A percentile compares a stretch with the other conserved stretches of the same genome.
phyloP scores from a whole-genome alignment of 1,140 invertebrate species.

The Hyles vespertilio region DNA sequence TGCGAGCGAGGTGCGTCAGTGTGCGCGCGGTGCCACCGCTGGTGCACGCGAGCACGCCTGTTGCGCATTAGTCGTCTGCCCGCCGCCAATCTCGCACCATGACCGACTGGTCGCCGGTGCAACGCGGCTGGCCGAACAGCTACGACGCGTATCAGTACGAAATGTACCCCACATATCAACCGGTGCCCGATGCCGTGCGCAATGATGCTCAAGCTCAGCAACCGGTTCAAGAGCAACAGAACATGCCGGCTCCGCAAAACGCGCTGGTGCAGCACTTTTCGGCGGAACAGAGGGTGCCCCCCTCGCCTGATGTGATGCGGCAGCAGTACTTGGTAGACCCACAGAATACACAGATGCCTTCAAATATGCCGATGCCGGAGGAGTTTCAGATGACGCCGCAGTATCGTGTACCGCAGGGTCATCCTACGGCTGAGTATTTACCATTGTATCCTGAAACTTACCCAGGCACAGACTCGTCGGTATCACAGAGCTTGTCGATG shows the following conservation, averaged over 20 bases:
- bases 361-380: not conserved
- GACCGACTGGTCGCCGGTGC: slow-evolving; percentile 38
- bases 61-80: slow-evolving; percentile 30
- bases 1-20: slow-evolving; percentile 38
- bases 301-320: slow-evolving; percentile 3
- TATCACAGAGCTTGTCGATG: too few species aligned
- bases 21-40: slow-evolving; percentile 44
- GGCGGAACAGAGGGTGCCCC: slow-evolving; percentile 4
- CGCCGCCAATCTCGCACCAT: slow-evolving; percentile 28
- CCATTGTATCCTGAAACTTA: too few species aligned
- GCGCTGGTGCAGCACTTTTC: slow-evolving; percentile 9
- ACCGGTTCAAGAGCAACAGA: not conserved
- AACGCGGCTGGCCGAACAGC: slow-evolving; percentile 27
- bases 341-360: not conserved
- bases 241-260: slow-evolving; percentile 13
- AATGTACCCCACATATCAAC: slow-evolving; percentile 19
- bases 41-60: slow-evolving; percentile 42
- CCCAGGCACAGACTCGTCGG: too few species aligned
- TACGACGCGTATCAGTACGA: slow-evolving; percentile 21
- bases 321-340: not conserved
- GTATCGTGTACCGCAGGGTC: too few species aligned
- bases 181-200: too few species aligned
- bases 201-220: too few species aligned
- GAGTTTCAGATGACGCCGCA: too few species aligned
- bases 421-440: too few species aligned